These are phyloP conservation scores for Choristoneura fumiferana DNA, from an alignment of 1,140 invertebrate species.

Conservation along the genomic window DNA sequence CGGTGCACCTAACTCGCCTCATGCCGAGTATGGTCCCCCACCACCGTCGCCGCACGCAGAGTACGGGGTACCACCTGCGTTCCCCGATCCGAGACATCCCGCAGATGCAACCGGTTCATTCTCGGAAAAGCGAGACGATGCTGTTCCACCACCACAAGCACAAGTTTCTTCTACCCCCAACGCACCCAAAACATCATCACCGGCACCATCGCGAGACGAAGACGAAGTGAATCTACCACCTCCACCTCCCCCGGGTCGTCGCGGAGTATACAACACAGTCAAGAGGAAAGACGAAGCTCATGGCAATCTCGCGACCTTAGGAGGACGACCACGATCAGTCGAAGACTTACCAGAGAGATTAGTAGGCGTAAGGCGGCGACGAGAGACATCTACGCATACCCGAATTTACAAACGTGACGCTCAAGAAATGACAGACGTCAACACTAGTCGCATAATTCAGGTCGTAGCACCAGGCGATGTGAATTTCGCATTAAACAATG, in stretches of 20 bases:
- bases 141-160: constrained; percentile 88
- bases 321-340: constrained; percentile 90
- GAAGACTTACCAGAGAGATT: constrained; percentile 84
- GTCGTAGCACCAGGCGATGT: constrained; percentile 96
- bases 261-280: constrained; percentile 88
- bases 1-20: constrained; percentile 81
- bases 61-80: constrained; percentile 87
- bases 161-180: constrained; percentile 85
- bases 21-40: constrained; percentile 85
- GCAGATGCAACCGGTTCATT: constrained; percentile 89
- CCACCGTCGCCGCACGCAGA: constrained; percentile 79
- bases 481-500: constrained; percentile 90
- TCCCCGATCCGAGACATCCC: constrained; percentile 90
- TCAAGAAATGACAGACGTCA: constrained; percentile 96
- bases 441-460: constrained; percentile 93
- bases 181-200: constrained; percentile 82
- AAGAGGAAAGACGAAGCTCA: constrained; percentile 89
- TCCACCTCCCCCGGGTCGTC: constrained; percentile 88
- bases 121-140: constrained; percentile 88
- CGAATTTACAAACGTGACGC: constrained; percentile 91
- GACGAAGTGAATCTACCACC: constrained; percentile 85
- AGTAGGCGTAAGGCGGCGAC: constrained; percentile 83
- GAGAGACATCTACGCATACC: constrained; percentile 82
- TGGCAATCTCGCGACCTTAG: constrained; percentile 88
- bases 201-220: constrained; percentile 77